Base-by-base conservation (phyloP, 2,888 invertebrate genomes). In the Pharmacophagus antenor region DNA sequence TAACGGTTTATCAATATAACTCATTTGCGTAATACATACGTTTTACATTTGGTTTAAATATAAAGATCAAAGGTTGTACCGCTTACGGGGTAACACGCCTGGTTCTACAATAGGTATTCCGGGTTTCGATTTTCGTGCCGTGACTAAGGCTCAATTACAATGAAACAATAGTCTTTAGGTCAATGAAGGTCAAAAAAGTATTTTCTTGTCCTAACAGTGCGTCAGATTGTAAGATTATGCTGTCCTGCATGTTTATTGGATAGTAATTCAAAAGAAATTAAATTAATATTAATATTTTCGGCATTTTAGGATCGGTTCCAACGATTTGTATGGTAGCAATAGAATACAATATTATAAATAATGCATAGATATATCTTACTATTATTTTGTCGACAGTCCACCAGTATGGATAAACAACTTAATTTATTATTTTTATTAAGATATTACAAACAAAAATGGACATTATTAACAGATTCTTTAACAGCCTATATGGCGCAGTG, bases 161-260 rank as follows among this genome's bases (percentile, higher is more conserved):
- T 25, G 49, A 48, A 54, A 54, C 59, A 59, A 59, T 59, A 44
- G 59, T 22, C 49, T 54, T 48, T 49, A 18, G 54, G 49, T 54
- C 54, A 54, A n/a, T 54, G 53, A 59, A 59, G 59, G 59, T 54
- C 48, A 59, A 20, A 49, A 37, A 31, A 57, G 42, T 21, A 44
- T 51, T 58, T 58, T 44, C 44, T 27, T 47, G 18, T 58, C n/a
- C 23, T 23, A 23, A 31, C 37, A 46, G 46, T 48, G 48, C 15
- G 23, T 56, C 56, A 56, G 54, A 54, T 46, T 56, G 31, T 37
- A 18, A 37, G 56, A 56, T 56, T 37, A 3, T 37, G 27, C 23
- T 47, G 23, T n/a, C n/a, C 22, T 31, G 37, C 56, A 17, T n/a
- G 17, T 12, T 47, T 31, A 27, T 27, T 20, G 27, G 46, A 55